phyloP scores from a whole-genome alignment of 2,888 invertebrate genomes.

The Urechis unicinctus region DNA sequence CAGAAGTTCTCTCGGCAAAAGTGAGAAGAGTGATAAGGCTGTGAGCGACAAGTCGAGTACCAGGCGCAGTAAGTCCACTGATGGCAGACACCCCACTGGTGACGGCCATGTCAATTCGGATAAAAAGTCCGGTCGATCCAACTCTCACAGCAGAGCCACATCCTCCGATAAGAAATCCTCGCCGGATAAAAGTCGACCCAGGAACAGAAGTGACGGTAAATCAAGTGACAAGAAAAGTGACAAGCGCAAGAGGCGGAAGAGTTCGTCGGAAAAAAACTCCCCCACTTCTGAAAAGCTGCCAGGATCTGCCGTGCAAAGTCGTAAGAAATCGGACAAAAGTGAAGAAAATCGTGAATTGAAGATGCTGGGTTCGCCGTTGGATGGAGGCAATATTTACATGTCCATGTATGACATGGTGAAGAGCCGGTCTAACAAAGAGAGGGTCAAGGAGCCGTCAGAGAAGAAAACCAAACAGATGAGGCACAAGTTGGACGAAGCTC shows the following conservation, averaged over 20 bases:
- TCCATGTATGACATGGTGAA: conserved; percentile 89
- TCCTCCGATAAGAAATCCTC: neutral
- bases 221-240: neutral
- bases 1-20: neutral
- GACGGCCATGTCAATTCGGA: neutral
- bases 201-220: conserved; percentile 8
- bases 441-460: conserved; percentile 1
- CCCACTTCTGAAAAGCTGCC: neutral
- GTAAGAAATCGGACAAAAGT: neutral
- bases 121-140: neutral
- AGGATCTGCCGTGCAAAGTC: neutral
- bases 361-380: neutral
- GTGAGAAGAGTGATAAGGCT: neutral
- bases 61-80: neutral
- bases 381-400: conserved; percentile 60
- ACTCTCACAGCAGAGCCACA: neutral
- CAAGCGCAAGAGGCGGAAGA: neutral
- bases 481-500: neutral
- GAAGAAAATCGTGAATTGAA: conserved; percentile 4
- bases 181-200: conserved; percentile 4
- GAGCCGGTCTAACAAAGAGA: conserved; percentile 28
- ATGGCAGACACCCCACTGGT: neutral
- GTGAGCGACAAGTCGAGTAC: neutral
- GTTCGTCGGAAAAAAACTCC: neutral
- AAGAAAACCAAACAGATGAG: neutral